phyloP scores from a whole-genome alignment of 2,888 invertebrate genomes.

The Antitype chi region DNA sequence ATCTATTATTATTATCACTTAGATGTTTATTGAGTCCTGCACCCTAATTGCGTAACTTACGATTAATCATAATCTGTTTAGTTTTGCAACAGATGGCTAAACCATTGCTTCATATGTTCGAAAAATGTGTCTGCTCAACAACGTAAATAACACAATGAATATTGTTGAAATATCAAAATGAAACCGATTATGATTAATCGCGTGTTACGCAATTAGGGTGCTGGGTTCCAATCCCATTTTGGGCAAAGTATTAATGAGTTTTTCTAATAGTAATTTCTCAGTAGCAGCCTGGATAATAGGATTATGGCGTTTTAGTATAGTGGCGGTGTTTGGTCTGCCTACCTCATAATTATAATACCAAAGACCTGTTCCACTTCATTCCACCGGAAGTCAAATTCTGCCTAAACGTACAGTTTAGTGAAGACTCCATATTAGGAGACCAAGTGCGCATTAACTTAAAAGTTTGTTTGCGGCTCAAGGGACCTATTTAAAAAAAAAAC shows the following conservation, averaged over 20 bases:
- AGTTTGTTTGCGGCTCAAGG: conserved; percentile 12
- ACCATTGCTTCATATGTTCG: no score
- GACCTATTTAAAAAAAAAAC: conserved; percentile 19
- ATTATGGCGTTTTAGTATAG: background rate
- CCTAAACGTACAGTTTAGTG: background rate
- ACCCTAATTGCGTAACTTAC: no score
- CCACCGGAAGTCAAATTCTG: background rate
- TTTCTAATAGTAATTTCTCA: background rate
- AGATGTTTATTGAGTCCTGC: background rate
- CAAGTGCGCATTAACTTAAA: background rate
- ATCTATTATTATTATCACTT: background rate
- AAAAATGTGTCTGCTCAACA: no score
- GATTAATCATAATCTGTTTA: no score
- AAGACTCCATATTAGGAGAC: no score
- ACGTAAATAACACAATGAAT: no score
- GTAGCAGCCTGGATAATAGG: background rate
- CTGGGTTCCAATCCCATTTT: background rate
- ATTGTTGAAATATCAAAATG: no score
- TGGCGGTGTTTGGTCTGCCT: background rate
- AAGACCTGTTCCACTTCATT: background rate
- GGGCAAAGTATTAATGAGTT: background rate
- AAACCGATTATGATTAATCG: no score
- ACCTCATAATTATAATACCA: background rate
- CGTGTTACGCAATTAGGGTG: no score
- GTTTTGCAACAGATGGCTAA: no score